These are phyloP conservation scores for Sarcophaga bullata DNA, from an alignment of 1,140 invertebrate species.

Conservation along the genomic window DNA sequence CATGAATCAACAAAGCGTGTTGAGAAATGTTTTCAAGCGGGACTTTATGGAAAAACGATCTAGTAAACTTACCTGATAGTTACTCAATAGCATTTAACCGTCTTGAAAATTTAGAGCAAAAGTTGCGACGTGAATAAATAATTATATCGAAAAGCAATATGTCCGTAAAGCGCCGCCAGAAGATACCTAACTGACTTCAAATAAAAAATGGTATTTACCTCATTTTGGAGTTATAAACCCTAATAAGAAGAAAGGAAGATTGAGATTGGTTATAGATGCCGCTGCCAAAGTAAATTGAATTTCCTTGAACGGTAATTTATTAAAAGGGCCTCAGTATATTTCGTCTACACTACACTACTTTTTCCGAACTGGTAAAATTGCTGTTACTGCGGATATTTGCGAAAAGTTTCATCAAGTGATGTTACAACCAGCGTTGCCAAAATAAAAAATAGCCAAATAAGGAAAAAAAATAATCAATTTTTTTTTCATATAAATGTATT, in stretches of 20 bases:
- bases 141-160: too few species aligned
- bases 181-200: too few species aligned
- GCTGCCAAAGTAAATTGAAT: slow-evolving; percentile 35
- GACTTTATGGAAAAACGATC: slow-evolving; percentile 34
- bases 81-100: slow-evolving; percentile 11
- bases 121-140: too few species aligned
- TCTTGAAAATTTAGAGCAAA: too few species aligned
- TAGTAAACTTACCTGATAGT: slow-evolving; percentile 32
- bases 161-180: too few species aligned
- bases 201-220: too few species aligned
- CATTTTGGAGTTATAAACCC: slow-evolving; percentile 43
- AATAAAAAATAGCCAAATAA: too few species aligned
- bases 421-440: too few species aligned
- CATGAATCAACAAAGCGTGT: not conserved
- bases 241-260: slow-evolving; percentile 43
- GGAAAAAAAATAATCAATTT: too few species aligned
- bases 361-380: slow-evolving; percentile 36
- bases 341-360: not conserved
- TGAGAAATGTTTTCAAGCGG: slow-evolving; percentile 22
- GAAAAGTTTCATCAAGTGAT: slow-evolving; percentile 64
- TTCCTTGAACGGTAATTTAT: not conserved
- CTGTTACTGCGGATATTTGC: slow-evolving; percentile 17
- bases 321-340: too few species aligned
- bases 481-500: too few species aligned
- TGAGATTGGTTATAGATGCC: slow-evolving; percentile 43